These are phyloP conservation scores for Prionace glauca DNA, from an alignment of 2,797 vertebrate genomes.

Conservation along the genomic window DNA sequence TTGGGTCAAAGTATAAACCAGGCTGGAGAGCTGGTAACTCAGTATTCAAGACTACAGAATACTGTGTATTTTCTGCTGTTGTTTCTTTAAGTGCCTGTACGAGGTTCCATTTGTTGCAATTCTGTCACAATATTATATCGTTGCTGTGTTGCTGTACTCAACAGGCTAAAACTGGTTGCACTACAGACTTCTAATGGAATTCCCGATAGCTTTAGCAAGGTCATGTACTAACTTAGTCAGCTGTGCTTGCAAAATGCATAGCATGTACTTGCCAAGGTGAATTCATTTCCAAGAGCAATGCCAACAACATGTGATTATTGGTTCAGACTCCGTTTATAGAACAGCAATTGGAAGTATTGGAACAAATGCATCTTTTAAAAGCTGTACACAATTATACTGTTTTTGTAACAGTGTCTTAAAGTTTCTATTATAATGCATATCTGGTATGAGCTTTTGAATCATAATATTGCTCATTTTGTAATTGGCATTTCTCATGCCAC, in stretches of 20 bases:
- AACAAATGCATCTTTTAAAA: not conserved
- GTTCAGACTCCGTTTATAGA: constrained; percentile 33
- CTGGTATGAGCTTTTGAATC: constrained; percentile 42
- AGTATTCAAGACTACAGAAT: not conserved
- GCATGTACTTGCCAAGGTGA: constrained; percentile 52
- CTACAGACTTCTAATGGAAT: not conserved
- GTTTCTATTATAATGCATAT: not conserved
- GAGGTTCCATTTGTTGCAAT: not conserved
- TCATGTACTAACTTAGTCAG: constrained; percentile 53
- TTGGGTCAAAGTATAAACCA: not conserved
- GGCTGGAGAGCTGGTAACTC: not conserved
- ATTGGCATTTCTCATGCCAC: not conserved
- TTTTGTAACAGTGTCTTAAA: not conserved
- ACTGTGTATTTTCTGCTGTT: too few species aligned
- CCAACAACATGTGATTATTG: constrained; percentile 50
- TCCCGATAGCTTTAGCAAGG: constrained; percentile 49
- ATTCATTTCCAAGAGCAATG: constrained; percentile 74
- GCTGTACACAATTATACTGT: not conserved
- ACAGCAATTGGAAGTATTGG: constrained; percentile 13
- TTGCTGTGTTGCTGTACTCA: not conserved
- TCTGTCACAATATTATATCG: not conserved
- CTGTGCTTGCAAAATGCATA: constrained; percentile 51
- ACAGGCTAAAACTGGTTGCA: not conserved
- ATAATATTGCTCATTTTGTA: not conserved
- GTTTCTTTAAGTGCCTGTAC: not conserved